phyloP scores from a whole-genome alignment of 2,888 invertebrate genomes.

The Nomada ferruginata region DNA sequence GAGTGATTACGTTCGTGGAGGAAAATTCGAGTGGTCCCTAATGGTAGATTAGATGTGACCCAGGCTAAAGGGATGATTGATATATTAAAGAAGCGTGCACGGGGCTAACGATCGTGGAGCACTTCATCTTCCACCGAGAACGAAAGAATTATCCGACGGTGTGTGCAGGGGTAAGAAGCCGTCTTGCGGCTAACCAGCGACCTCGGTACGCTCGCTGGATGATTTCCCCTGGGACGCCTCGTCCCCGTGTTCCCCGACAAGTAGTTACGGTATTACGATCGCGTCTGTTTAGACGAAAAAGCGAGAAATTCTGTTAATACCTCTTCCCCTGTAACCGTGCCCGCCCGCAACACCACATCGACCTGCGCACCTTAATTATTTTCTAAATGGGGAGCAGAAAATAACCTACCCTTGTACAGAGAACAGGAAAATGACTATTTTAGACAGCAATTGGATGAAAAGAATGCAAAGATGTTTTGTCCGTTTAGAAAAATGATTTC shows the following conservation, averaged over 20 bases:
- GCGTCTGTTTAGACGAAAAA: slow-evolving; percentile 48
- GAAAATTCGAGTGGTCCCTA: slow-evolving; percentile 1
- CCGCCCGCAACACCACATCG: too few species aligned
- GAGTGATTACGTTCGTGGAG: neutral
- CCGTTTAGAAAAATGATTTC: too few species aligned
- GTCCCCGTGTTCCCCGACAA: slow-evolving; percentile 39
- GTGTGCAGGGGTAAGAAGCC: slow-evolving; percentile 38
- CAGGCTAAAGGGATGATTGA: slow-evolving; percentile 37
- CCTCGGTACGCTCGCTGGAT: slow-evolving; percentile 49
- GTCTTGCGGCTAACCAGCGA: slow-evolving; percentile 38
- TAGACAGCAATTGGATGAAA: too few species aligned
- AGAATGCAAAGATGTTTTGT: too few species aligned
- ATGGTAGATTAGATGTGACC: neutral
- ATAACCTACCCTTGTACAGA: neutral
- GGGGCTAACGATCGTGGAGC: slow-evolving; percentile 24
- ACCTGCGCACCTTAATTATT: slow-evolving; percentile 3
- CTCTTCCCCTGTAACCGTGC: neutral
- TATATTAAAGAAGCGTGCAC: slow-evolving; percentile 18
- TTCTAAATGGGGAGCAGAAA: neutral
- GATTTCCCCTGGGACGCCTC: slow-evolving; percentile 64
- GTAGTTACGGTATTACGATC: slow-evolving; percentile 55
- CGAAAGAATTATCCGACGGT: slow-evolving; percentile 39
- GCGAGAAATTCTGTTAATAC: slow-evolving; percentile 47
- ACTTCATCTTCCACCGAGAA: slow-evolving; percentile 19
- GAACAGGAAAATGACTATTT: neutral